Evolutionary conservation across 2,888 invertebrate genomes (phyloP).

Genomic region (Hecatera dysodea): DNA sequence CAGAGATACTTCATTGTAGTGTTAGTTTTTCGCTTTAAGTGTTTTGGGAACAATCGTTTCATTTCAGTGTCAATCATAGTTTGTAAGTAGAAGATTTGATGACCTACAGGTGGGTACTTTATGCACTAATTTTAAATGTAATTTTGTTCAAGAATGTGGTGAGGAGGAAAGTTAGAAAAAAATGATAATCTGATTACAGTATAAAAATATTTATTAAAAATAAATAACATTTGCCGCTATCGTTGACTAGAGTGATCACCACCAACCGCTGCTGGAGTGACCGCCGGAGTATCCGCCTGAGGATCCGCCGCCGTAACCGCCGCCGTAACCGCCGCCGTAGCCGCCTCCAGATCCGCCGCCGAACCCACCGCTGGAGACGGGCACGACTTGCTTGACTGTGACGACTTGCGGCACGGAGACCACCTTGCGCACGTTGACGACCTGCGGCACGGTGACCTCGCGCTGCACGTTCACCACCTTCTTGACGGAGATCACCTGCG

Average conservation of each 20-base stretch:
- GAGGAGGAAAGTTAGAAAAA: neutral
- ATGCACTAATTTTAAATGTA: neutral
- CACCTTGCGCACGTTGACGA: conserved; percentile 73
- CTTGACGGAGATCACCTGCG: conserved; percentile 71
- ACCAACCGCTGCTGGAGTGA: conserved; percentile 58
- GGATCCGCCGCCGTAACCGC: conserved; percentile 2
- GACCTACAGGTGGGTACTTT: too few species aligned
- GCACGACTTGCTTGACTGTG: conserved; percentile 74
- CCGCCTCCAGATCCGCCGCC: conserved; percentile 5
- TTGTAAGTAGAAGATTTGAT: too few species aligned
- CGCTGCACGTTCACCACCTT: conserved; percentile 75
- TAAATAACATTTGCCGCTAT: conserved; percentile 31
- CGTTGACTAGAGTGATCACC: conserved; percentile 56
- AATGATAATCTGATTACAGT: too few species aligned
- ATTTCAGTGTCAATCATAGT: too few species aligned
- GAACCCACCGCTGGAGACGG: conserved; percentile 57
- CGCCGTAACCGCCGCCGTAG: conserved; percentile 12
- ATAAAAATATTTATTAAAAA: conserved; percentile 25
- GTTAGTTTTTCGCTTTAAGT: too few species aligned
- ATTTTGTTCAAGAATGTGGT: neutral
- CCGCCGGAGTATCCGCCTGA: conserved; percentile 18
- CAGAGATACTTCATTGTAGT: too few species aligned
- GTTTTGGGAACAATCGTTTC: too few species aligned
- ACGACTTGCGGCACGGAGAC: conserved; percentile 79
- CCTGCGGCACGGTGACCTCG: conserved; percentile 73